These are phyloP conservation scores for Drosophila yooni DNA, from an alignment of 2,888 invertebrate species.

Conservation along the genomic window DNA sequence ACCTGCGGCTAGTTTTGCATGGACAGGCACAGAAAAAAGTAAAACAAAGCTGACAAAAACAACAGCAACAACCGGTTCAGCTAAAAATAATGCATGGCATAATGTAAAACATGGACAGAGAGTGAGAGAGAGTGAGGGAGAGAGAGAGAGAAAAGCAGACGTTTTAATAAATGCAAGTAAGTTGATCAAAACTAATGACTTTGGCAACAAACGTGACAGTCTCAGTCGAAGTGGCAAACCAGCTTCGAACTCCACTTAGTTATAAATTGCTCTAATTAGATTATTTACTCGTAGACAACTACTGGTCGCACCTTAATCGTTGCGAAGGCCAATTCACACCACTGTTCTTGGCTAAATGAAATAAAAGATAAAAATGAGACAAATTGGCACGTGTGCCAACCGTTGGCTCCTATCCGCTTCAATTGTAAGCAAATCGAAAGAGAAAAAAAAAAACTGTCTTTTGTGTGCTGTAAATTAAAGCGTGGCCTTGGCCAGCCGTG, in stretches of 20 bases:
- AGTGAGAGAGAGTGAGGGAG: background rate
- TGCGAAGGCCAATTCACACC: constrained; percentile 44
- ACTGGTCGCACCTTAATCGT: constrained; percentile 63
- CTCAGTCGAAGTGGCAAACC: background rate
- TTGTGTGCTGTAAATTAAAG: constrained; percentile 61
- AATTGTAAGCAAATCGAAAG: constrained; percentile 25
- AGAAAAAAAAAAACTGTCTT: constrained; percentile 45
- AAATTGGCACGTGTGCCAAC: constrained; percentile 68
- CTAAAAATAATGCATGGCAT: constrained; percentile 52
- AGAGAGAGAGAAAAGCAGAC: constrained; percentile 11
- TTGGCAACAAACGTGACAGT: constrained; percentile 36
- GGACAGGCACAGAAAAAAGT: constrained; percentile 20
- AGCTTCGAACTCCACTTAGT: background rate
- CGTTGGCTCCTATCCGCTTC: constrained; percentile 23
- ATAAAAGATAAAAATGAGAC: background rate
- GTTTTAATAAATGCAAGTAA: constrained; percentile 19
- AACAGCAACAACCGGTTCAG: constrained; percentile 62
- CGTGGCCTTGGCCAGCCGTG: constrained; percentile 63
- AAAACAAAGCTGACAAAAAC: constrained; percentile 24
- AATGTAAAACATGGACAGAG: constrained; percentile 11
- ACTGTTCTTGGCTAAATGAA: constrained; percentile 32
- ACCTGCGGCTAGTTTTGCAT: constrained; percentile 68
- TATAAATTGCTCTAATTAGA: constrained; percentile 58
- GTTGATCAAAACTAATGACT: constrained; percentile 51
- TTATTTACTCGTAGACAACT: constrained; percentile 61